Percentiles rank a stretch among this genome's conserved stretches.
Conservation (phyloP, 2,888 invertebrate species). For the Drosophila flavopinicola region DNA sequence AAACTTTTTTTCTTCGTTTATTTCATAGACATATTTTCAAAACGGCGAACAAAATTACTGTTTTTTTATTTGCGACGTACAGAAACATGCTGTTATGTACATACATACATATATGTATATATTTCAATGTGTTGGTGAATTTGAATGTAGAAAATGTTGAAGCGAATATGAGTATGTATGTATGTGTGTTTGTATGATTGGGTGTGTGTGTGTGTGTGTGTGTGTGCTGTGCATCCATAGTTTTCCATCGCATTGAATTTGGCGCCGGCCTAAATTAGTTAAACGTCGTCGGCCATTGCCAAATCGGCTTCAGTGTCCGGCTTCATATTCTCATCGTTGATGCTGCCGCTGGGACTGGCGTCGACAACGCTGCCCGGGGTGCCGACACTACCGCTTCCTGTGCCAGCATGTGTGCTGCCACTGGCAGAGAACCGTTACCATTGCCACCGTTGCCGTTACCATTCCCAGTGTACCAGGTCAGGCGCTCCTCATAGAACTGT, state of each 20-base stretch:
- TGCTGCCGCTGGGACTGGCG: constrained; percentile 60
- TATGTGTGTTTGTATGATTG: neutral
- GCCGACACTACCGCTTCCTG: constrained; percentile 55
- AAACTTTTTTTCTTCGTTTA: no score
- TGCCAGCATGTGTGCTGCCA: no score
- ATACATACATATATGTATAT: no score
- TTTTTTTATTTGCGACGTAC: no score
- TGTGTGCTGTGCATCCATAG: neutral
- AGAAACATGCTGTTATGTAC: no score
- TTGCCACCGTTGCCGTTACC: constrained; percentile 46
- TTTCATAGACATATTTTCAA: no score
- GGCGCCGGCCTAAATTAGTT: constrained; percentile 12
- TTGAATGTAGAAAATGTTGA: no score
- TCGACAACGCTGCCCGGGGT: constrained; percentile 54
- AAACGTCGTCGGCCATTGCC: constrained; percentile 44
- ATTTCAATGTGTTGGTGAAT: no score
- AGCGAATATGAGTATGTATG: constrained; percentile 14
- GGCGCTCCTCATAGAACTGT: constrained; percentile 94
- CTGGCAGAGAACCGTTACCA: no score
- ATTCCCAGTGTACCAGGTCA: constrained; percentile 92
- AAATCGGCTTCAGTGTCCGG: constrained; percentile 50
- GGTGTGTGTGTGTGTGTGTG: neutral
- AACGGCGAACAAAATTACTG: no score
- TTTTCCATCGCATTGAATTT: no score
- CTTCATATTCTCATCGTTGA: constrained; percentile 63